Base-by-base conservation (phyloP, 2,888 invertebrate species). In the Amblyteles armatorius region DNA sequence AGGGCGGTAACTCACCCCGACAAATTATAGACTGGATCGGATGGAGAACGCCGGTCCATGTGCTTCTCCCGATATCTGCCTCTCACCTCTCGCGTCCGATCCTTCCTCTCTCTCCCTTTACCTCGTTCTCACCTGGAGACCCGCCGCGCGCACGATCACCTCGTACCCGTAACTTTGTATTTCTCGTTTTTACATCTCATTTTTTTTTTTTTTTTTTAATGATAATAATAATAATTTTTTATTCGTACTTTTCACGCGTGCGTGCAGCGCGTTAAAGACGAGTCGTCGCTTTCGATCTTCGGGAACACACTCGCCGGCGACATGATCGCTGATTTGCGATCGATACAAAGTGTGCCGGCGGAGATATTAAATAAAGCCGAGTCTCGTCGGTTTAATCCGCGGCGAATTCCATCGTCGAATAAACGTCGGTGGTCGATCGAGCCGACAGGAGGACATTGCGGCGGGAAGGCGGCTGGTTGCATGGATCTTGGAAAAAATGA, bases 1-100 rank as follows among this genome's bases (percentile, higher is more conserved):
- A 92, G 91, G 90, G 91, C 93, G 91, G 92, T 93, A 93, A 93
- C 92, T 93, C 93, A 93, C 92, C 91, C 91, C 92, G 92, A 93
- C 93, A 93, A 92, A 93, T 93, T 93, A 92, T 93, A 92, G 92
- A 92, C 90, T 91, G 91, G 90, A 90, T 91, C 79, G 63, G 79
- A 60, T 52, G 33, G 57, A 48, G 91, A 91, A 91, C 91, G 89
- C 88, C 90, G 90, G 89, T 91, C 89, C 90, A 83, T 71, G 79
- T 29, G 73, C 85, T 82, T 84, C 85, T 82, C 84, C 82, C 78
- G 65, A 65, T 72, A 44, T 79, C 78, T 82, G 83, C 82, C 79
- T 73, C 79, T 84, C 82, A 40, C 63, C 50, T 33, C 67, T 76
- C 71, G 63, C 60, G 60, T 86, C 80, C 68, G 22, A 63, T 77